These are phyloP conservation scores for Buathra laborator DNA, from an alignment of 2,888 invertebrate species.

Conservation along the genomic window DNA sequence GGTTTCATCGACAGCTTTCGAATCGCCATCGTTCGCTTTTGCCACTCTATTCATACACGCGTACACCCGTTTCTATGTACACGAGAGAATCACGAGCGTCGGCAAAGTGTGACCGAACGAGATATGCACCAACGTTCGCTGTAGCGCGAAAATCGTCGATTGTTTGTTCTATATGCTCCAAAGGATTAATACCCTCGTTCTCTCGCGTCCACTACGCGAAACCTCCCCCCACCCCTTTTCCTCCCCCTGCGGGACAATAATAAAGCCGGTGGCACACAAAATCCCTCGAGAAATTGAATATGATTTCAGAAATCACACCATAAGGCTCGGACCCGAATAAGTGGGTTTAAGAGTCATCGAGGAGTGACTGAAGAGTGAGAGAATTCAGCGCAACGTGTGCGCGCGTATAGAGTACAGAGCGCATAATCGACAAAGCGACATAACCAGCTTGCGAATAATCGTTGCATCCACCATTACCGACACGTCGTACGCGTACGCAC, in stretches of 20 bases:
- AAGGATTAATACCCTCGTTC: constrained; percentile 75
- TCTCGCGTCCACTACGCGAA: constrained; percentile 62
- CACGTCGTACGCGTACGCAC: not conserved
- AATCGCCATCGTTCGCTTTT: not conserved
- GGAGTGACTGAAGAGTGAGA: constrained; percentile 50
- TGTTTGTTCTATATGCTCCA: constrained; percentile 76
- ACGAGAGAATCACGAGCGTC: constrained; percentile 64
- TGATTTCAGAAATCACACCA: constrained; percentile 81
- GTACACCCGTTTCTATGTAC: not conserved
- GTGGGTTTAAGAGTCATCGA: constrained; percentile 31
- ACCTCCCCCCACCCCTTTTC: not conserved
- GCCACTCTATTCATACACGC: not conserved
- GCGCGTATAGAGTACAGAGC: not conserved
- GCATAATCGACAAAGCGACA: constrained; percentile 23
- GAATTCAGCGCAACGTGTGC: constrained; percentile 28
- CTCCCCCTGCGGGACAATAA: constrained; percentile 31
- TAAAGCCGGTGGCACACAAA: constrained; percentile 37
- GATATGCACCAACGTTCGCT: constrained; percentile 73
- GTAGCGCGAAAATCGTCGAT: constrained; percentile 67
- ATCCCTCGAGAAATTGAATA: constrained; percentile 78
- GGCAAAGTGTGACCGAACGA: constrained; percentile 77
- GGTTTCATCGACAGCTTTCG: not conserved
- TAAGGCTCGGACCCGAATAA: constrained; percentile 73
- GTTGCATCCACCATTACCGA: constrained; percentile 2
- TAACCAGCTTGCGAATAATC: constrained; percentile 10